Evolutionary conservation across 2,797 vertebrate species (phyloP).

Genomic region (Anas georgica): DNA sequence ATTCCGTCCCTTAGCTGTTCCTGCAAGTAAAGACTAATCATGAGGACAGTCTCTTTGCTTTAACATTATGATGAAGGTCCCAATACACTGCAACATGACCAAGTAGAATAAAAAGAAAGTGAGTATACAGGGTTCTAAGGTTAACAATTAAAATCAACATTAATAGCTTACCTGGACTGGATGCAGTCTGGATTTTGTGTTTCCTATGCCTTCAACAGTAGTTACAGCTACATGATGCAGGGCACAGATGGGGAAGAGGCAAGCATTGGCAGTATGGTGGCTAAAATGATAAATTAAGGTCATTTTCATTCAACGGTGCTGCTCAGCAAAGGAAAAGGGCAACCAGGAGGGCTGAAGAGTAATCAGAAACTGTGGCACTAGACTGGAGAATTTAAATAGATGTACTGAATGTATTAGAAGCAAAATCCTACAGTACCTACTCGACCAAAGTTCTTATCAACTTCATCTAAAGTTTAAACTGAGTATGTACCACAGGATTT

Average conservation of each 20-base stretch:
- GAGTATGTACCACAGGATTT: background rate
- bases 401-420: background rate
- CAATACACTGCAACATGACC: background rate
- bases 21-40: background rate
- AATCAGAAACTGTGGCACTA: background rate
- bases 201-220: constrained; percentile 88
- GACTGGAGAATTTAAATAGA: background rate
- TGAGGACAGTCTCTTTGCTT: background rate
- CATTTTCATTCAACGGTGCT: background rate
- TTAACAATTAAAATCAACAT: background rate
- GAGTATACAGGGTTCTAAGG: background rate
- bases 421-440: background rate
- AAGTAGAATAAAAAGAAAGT: background rate
- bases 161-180: constrained; percentile 82
- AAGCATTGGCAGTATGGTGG: constrained; percentile 89
- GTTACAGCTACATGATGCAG: constrained; percentile 88
- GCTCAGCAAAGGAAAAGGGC: background rate
- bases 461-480: background rate
- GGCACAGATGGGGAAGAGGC: constrained; percentile 90
- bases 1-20: background rate
- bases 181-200: constrained; percentile 83
- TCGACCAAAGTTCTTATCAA: background rate
- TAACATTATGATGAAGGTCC: background rate
- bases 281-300: constrained; percentile 78
- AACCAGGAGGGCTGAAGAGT: background rate